Base-by-base conservation (phyloP, 2,113 vertebrate genomes). In the Delphinus delphis region DNA sequence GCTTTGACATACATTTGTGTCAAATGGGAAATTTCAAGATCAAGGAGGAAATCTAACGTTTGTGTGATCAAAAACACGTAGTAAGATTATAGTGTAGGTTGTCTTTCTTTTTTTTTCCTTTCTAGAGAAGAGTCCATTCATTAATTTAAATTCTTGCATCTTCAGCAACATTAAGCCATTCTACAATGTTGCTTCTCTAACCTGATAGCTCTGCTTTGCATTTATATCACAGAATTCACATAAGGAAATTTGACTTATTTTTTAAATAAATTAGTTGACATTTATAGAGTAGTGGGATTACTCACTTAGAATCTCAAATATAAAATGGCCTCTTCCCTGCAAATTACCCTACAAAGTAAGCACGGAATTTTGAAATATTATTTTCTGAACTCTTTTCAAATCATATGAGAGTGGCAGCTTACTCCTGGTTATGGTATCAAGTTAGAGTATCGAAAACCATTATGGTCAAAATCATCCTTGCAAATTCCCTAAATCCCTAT, bases 1-100 rank as follows among this genome's bases (percentile, higher is more conserved):
- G 74, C 92, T 97, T 82, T 97, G 95, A 98, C 88, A 97, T 94
- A 97, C 88, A 93, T 97, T 97, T 96, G 63, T 76, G 88, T 95
- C 98, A 95, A 97, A 94, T 96, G 81, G 92, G 83, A 93, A 68
- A 81, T 93, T 84, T 97, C 71, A 93, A 88, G 74, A 87, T 92
- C 50, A 95, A 95, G 55, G 84, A 92, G 73, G 88, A 96, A 95
- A 96, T 84, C 38, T 90, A 71, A 97, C 58, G 33, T 79, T 85
- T 95, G 7, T 71, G 44, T n/a, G 62, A 97, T 33, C 80, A 71
- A 96, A 77, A 86, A 36, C 25, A 33, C 50, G 73, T 60, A 74
- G 23, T 28, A 96, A 87, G 86, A 44, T 20, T 87, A 18, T 21
- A 89, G 58, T 8, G 62, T 83, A n/a, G 94, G 26, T 28, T 74